Percentiles rank a stretch among this genome's conserved stretches.
These are phyloP conservation scores for Arnoldichthys spilopterus DNA, from an alignment of 2,797 vertebrate genomes.

Conservation along the genomic window DNA sequence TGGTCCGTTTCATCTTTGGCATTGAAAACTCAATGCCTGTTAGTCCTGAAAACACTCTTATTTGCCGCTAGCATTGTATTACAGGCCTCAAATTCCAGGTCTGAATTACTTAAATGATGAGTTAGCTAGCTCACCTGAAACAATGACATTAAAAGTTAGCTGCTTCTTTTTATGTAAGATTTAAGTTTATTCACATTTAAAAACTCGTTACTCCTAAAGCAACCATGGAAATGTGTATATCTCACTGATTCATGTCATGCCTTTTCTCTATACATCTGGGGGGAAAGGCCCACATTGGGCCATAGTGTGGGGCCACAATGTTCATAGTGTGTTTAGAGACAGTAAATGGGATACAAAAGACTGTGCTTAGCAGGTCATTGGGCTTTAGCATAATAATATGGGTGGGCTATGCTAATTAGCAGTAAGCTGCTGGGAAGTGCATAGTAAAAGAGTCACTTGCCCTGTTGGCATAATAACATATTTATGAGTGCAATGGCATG, in stretches of 20 bases:
- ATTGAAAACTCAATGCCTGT: no score
- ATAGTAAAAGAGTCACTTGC: slow-evolving; percentile 43
- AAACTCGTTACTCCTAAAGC: not conserved
- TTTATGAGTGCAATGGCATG: not conserved
- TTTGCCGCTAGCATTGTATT: no score
- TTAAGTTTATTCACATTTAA: no score
- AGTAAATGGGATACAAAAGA: slow-evolving; percentile 10
- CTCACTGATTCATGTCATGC: not conserved
- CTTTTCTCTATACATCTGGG: not conserved
- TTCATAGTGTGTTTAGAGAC: slow-evolving; percentile 28
- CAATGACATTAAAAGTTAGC: no score
- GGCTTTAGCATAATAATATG: slow-evolving; percentile 71
- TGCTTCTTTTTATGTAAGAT: no score
- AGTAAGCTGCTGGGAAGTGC: not conserved
- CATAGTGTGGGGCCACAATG: no score
- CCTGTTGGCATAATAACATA: not conserved
- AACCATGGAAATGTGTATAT: not conserved
- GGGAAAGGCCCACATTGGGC: not conserved
- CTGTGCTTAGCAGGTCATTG: slow-evolving; percentile 69
- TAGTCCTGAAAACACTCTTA: no score
- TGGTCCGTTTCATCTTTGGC: no score
- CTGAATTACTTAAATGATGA: no score
- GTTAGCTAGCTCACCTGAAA: no score
- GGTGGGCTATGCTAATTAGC: slow-evolving; percentile 33
- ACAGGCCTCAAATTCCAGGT: no score